Percentiles rank a stretch among this genome's conserved stretches.
Evolutionary conservation across 2,888 invertebrate species (phyloP).

Genomic region (Sipha maydis): DNA sequence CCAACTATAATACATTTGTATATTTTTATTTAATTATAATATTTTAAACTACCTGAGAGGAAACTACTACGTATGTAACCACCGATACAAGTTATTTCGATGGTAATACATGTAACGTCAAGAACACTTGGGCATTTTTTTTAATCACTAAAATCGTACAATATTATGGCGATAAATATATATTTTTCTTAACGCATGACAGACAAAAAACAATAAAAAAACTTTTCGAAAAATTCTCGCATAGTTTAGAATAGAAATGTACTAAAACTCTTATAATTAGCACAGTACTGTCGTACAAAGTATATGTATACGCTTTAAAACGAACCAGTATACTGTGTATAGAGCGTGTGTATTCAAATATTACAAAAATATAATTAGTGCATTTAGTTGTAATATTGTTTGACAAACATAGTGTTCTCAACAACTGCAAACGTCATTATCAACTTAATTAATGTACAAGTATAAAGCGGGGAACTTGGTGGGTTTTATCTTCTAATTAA

Average conservation of each 20-base stretch:
- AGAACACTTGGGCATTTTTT: background rate
- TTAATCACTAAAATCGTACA: background rate
- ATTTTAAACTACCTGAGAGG: too few species aligned
- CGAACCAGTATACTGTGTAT: background rate
- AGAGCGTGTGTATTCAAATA: background rate
- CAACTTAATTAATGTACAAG: constrained; percentile 47
- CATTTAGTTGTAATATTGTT: constrained; percentile 37
- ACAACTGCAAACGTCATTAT: constrained; percentile 45
- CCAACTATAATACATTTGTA: too few species aligned
- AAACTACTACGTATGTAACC: background rate
- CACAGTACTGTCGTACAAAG: constrained; percentile 5
- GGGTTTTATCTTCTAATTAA: constrained; percentile 52
- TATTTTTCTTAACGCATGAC: background rate
- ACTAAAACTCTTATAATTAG: constrained; percentile 8
- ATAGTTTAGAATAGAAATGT: constrained; percentile 18
- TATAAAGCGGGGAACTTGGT: constrained; percentile 21
- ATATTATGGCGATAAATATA: background rate
- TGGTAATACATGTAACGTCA: background rate
- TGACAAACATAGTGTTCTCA: constrained; percentile 54
- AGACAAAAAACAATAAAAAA: constrained; percentile 7
- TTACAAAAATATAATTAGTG: constrained; percentile 40
- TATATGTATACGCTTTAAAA: background rate
- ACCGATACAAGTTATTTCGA: background rate
- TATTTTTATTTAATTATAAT: background rate
- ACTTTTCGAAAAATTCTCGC: constrained; percentile 1